phyloP scores from a whole-genome alignment of 2,113 vertebrate genomes.

The Balaeniceps rex region DNA sequence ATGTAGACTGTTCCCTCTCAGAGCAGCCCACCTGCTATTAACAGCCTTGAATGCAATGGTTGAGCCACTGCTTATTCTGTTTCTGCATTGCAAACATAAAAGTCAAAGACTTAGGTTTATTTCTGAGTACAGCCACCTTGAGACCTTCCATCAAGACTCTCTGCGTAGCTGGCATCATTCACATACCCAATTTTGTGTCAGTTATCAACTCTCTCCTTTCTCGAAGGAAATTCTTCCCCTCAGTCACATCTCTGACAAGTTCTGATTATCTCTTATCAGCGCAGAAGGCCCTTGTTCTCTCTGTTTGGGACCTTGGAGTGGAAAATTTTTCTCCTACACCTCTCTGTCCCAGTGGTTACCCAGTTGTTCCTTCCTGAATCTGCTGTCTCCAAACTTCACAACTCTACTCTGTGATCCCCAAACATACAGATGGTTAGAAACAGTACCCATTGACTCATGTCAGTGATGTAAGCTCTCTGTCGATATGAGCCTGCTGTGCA shows the following conservation, averaged over 20 bases:
- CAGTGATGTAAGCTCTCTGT: background rate
- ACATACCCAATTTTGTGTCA: background rate
- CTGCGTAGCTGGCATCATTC: background rate
- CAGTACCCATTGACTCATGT: background rate
- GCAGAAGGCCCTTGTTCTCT: background rate
- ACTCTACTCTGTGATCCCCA: background rate
- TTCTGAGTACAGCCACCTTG: background rate
- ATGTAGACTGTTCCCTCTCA: background rate
- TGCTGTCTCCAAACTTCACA: background rate
- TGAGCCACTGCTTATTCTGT: background rate
- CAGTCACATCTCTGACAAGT: background rate
- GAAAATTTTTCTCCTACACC: background rate
- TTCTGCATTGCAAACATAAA: background rate
- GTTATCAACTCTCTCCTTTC: background rate
- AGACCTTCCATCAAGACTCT: background rate
- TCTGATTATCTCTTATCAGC: background rate
- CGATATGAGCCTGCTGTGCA: background rate
- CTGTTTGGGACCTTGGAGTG: rapidly evolving
- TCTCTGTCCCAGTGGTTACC: background rate
- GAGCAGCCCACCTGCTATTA: background rate
- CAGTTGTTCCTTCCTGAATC: background rate
- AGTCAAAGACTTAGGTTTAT: background rate
- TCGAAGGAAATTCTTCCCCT: background rate
- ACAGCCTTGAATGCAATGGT: background rate
- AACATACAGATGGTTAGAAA: background rate